These are phyloP conservation scores for Scatophagus argus DNA, from an alignment of 2,113 vertebrate genomes.

Conservation along the genomic window DNA sequence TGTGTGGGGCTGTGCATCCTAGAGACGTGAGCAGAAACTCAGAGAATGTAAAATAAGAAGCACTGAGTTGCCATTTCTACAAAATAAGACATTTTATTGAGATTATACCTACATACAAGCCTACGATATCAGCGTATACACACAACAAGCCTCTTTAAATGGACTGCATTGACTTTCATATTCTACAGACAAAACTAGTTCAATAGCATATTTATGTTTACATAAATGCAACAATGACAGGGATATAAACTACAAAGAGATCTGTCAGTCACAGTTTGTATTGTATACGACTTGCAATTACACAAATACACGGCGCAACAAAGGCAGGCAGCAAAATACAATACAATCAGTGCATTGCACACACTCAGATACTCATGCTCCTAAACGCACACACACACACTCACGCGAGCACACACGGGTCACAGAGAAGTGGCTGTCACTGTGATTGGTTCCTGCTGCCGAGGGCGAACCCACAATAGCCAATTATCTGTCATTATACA, in stretches of 20 bases:
- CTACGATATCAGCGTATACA: not conserved
- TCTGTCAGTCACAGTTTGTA: constrained; percentile 39
- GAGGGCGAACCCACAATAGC: constrained; percentile 76
- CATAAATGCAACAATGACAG: constrained; percentile 35
- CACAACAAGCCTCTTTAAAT: too few species aligned
- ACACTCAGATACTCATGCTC: constrained; percentile 26
- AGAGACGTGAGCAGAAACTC: not conserved
- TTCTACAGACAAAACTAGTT: not conserved
- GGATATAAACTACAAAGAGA: constrained; percentile 43
- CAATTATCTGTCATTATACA: constrained; percentile 83
- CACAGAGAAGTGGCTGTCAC: constrained; percentile 78
- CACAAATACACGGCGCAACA: constrained; percentile 39
- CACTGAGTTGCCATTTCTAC: constrained; percentile 9
- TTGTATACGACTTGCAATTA: constrained; percentile 39
- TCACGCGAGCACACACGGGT: constrained; percentile 41
- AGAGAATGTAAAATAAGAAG: constrained; percentile 17
- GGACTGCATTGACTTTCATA: not conserved
- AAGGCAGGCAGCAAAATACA: constrained; percentile 53
- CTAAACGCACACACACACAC: not conserved
- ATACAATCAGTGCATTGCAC: constrained; percentile 48
- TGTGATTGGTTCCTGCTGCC: constrained; percentile 78
- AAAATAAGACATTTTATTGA: not conserved
- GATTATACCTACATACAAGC: not conserved
- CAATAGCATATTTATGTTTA: constrained; percentile 48
- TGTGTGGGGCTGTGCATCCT: constrained; percentile 14